Evolutionary conservation across 2,113 vertebrate species (phyloP).

Genomic region (Ptilorrhoa leucosticta): DNA sequence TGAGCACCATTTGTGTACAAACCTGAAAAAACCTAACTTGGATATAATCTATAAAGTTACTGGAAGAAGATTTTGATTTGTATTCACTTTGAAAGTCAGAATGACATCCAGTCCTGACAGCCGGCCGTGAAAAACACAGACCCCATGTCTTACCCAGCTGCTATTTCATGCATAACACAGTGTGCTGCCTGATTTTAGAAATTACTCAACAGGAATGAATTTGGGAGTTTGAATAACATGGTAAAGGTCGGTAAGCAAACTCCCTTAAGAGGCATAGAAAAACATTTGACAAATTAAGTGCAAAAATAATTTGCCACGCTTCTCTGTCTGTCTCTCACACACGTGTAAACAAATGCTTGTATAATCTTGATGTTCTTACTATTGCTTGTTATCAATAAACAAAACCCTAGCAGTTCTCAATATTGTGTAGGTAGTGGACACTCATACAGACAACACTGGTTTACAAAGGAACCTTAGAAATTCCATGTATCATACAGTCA

Average conservation of each 20-base stretch:
- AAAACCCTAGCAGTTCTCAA: neutral
- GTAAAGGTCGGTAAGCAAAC: conserved; percentile 35
- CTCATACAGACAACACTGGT: neutral
- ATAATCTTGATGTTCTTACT: neutral
- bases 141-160: neutral
- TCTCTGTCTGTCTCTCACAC: neutral
- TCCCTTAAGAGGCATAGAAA: conserved; percentile 47
- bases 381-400: neutral
- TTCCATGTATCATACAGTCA: neutral
- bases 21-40: neutral
- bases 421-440: neutral
- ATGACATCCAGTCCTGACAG: neutral
- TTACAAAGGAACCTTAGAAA: neutral
- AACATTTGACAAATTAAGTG: conserved; percentile 15
- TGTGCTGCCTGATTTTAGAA: conserved; percentile 49
- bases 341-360: neutral
- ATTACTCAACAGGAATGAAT: conserved; percentile 57
- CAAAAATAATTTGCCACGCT: neutral
- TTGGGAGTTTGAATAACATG: conserved; percentile 27
- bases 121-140: neutral
- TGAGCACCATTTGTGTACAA: neutral
- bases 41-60: neutral
- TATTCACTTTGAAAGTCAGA: conserved; percentile 1
- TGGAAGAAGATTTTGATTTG: neutral
- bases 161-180: conserved; percentile 11